phyloP scores from a whole-genome alignment of 2,113 vertebrate species.

The Oncorhynchus keta region DNA sequence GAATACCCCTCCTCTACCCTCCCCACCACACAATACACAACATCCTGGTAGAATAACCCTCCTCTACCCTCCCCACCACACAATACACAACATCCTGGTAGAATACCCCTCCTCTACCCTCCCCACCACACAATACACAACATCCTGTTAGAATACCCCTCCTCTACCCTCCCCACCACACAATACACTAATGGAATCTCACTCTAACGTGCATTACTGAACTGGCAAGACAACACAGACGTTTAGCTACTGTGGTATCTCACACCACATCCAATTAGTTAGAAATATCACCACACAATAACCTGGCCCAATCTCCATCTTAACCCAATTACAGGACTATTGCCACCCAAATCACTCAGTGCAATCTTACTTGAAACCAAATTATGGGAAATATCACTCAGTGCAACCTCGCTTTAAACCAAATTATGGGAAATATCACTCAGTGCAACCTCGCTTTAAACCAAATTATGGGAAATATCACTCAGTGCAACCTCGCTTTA shows the following conservation, averaged over 20 bases:
- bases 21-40: not conserved
- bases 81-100: not conserved
- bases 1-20: not conserved
- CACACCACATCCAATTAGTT: conserved; percentile 53
- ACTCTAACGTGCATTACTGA: conserved; percentile 22
- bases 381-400: conserved; percentile 37
- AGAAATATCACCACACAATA: conserved; percentile 61
- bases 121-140: no score
- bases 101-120: no score
- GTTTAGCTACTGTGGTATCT: conserved; percentile 44
- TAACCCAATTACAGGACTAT: conserved; percentile 61
- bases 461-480: conserved; percentile 45
- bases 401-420: conserved; percentile 40
- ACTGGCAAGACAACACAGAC: conserved; percentile 37
- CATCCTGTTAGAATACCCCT: no score
- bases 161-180: no score
- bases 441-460: conserved; percentile 37
- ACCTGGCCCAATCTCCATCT: conserved; percentile 46
- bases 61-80: not conserved
- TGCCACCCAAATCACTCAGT: conserved; percentile 51
- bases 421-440: conserved; percentile 41
- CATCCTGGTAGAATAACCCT: not conserved
- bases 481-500: conserved; percentile 59
- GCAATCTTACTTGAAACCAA: conserved; percentile 57
- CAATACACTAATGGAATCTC: conserved; percentile 41